phyloP scores from a whole-genome alignment of 2,113 vertebrate genomes.

The Xiphophorus maculatus region DNA sequence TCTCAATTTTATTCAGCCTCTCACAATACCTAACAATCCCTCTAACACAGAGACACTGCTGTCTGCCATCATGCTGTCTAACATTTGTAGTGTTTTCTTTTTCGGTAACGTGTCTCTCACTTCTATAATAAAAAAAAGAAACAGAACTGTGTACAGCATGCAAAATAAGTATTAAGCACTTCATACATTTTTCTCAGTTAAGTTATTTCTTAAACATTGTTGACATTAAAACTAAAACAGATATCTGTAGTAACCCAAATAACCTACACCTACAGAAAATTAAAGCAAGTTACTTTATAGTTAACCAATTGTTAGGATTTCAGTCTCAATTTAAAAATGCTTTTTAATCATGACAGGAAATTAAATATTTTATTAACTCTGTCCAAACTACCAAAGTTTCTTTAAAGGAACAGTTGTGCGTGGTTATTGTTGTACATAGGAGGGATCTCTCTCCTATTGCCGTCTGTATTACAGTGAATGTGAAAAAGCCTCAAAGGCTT shows the following conservation, averaged over 20 bases:
- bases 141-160: not conserved
- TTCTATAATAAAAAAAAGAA: conserved; percentile 28
- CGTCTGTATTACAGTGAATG: not conserved
- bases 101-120: conserved; percentile 50
- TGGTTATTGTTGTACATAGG: not conserved
- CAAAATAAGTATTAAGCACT: not conserved
- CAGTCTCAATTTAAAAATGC: not conserved
- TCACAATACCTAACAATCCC: conserved; percentile 45
- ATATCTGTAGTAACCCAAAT: not conserved
- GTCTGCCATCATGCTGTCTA: conserved; percentile 45
- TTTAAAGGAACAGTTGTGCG: not conserved
- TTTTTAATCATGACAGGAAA: not conserved
- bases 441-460: not conserved
- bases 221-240: not conserved
- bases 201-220: not conserved
- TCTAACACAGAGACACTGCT: conserved; percentile 52
- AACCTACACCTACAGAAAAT: not conserved
- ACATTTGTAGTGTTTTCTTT: conserved; percentile 46
- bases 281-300: too few species aligned
- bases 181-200: not conserved
- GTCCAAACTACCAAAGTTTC: not conserved
- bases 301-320: not conserved
- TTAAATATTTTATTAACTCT: not conserved
- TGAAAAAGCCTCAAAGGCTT: not conserved
- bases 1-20: conserved; percentile 14